Conservation (phyloP, 2,113 vertebrate genomes). For the Corvus hawaiiensis region DNA sequence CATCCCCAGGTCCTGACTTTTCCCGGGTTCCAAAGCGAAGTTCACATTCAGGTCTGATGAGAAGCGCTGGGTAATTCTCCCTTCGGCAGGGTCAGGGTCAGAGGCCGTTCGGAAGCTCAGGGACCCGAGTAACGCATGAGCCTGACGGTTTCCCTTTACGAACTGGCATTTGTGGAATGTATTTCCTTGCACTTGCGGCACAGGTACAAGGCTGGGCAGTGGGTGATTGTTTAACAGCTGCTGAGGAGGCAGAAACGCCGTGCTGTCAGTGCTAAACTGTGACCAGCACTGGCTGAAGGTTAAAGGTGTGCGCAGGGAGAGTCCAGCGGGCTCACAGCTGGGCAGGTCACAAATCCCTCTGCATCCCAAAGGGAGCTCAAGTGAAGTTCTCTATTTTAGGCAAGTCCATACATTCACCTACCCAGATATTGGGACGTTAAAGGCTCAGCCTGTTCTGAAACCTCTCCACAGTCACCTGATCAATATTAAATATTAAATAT, state of each 20-base stretch:
- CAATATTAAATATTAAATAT: no score
- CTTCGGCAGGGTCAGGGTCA: rapidly evolving
- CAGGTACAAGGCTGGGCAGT: not conserved
- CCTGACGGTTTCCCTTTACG: not conserved
- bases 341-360: not conserved
- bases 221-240: not conserved
- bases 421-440: not conserved
- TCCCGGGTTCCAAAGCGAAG: not conserved
- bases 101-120: not conserved
- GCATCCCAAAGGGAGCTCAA: not conserved
- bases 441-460: not conserved
- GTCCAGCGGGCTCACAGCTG: rapidly evolving
- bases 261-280: not conserved
- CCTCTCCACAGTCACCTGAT: not conserved
- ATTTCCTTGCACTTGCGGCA: not conserved
- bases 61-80: not conserved
- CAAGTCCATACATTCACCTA: not conserved
- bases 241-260: not conserved
- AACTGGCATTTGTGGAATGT: not conserved
- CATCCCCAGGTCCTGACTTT: rapidly evolving
- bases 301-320: not conserved
- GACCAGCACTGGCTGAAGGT: not conserved
- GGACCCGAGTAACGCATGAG: not conserved
- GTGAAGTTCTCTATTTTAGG: not conserved
- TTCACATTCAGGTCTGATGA: rapidly evolving